Conservation (phyloP, 2,888 invertebrate genomes). For the Glaucopsyche alexis region DNA sequence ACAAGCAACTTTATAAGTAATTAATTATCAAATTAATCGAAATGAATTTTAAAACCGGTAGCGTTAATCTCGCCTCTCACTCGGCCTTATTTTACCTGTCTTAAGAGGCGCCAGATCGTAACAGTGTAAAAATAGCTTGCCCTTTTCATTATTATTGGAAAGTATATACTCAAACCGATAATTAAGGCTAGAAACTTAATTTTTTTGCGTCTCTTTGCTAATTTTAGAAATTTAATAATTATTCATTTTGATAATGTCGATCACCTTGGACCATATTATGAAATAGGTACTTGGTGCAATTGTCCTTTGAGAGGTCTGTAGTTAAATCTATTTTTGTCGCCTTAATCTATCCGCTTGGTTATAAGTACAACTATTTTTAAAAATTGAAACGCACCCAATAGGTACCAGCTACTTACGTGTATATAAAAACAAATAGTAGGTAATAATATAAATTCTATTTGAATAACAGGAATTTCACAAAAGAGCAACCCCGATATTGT, state of each 20-base stretch:
- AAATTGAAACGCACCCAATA: not conserved
- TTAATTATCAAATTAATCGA: not conserved
- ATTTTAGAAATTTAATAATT: too few species aligned
- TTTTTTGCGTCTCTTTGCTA: not conserved
- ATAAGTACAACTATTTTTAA: too few species aligned
- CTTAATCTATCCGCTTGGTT: too few species aligned
- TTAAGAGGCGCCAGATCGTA: not conserved
- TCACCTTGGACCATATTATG: too few species aligned
- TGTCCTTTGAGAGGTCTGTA: too few species aligned
- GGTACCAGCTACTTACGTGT: not conserved
- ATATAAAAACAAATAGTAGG: not conserved
- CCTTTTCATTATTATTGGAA: not conserved
- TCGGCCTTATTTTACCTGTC: not conserved
- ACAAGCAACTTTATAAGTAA: too few species aligned
- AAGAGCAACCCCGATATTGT: slow-evolving; percentile 18
- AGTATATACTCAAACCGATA: not conserved
- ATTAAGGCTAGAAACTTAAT: not conserved
- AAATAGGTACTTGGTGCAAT: too few species aligned
- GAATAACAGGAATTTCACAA: slow-evolving; percentile 19
- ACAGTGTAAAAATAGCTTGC: not conserved
- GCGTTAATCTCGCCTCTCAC: slow-evolving; percentile 8
- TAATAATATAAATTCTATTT: slow-evolving; percentile 18
- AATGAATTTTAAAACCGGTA: slow-evolving; percentile 4
- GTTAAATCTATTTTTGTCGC: too few species aligned
- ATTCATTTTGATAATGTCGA: too few species aligned